Base-by-base conservation (phyloP, 2,113 vertebrate species). In the Pseudolaguvia tuberculata region DNA sequence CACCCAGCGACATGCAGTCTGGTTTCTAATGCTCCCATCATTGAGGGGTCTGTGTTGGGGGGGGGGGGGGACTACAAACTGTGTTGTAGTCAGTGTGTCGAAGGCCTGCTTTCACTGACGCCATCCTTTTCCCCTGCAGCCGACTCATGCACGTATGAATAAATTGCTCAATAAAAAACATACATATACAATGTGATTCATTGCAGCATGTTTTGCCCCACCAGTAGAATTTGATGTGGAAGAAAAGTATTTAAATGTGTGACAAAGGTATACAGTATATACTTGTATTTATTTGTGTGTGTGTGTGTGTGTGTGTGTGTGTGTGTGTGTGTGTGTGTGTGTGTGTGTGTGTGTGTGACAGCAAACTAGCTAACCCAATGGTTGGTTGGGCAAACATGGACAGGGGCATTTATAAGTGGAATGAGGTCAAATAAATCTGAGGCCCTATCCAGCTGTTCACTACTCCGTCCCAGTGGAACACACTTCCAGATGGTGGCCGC, bases 111-210 rank as follows among this genome's bases (percentile, higher is more conserved):
- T 47, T 39, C 29, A 12, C 69, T 82, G 79, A 81, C 73, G 73
- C 68, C 81, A 83, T 83, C 58, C 61, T 73, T n/a, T 78, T 69
- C 78, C 73, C 62, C 52, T 67, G 23, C 76, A 70, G 69, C 62
- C 76, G 25, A 69, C 63, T 75, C 61, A 53, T 14, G 29, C 70
- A 63, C 50, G 48, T 35, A 18, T 21, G 39, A 23, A 80, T 53
- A 61, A 80, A 51, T 70, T 73, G 45, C 55, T 57, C 52, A 79
- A 75, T 80, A 67, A 86, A 86, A 86, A 81, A 83, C 76, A 83
- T 2, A 78, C 79, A 78, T 80, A 82, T 77, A 77, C 35, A 52
- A 56, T 71, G 74, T 79, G 78, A 80, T 81, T 80, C 76, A 78
- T 50, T 57, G 74, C n/a, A 58, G 63, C 50, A 59, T 62, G 58